phyloP scores from a whole-genome alignment of 2,888 invertebrate genomes.

The Monoplex corrugatus region DNA sequence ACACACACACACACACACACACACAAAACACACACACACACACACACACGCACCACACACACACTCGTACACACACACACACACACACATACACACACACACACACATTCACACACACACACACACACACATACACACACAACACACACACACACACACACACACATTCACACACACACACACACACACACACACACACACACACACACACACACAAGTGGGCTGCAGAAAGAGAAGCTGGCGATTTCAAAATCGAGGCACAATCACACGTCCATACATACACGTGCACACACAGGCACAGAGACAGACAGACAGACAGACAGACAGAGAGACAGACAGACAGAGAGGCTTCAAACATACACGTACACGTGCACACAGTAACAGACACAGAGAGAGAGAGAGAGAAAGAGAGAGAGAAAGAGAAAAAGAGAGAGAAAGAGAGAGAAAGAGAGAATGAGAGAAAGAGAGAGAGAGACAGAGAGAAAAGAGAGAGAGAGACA shows the following conservation, averaged over 20 bases:
- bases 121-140: neutral
- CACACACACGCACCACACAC: neutral
- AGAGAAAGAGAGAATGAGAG: neutral
- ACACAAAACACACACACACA: neutral
- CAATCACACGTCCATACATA: neutral
- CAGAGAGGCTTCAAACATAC: neutral
- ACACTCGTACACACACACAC: neutral
- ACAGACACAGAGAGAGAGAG: neutral
- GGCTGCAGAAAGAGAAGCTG: too few species aligned
- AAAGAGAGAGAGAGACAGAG: slow-evolving; percentile 19
- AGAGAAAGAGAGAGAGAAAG: neutral
- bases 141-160: slow-evolving; percentile 5
- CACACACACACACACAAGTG: slow-evolving; percentile 18
- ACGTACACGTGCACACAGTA: neutral
- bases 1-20: slow-evolving; percentile 12
- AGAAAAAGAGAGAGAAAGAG: neutral
- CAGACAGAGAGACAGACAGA: neutral
- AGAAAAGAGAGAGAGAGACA: neutral
- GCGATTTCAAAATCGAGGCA: too few species aligned
- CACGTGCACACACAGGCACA: neutral
- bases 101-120: slow-evolving; percentile 13
- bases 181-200: slow-evolving; percentile 16
- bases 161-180: slow-evolving; percentile 30
- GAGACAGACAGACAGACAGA: neutral
- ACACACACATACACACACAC: slow-evolving; percentile 38